phyloP scores from a whole-genome alignment of 1,140 invertebrate species.

The Papilio aristodemus region DNA sequence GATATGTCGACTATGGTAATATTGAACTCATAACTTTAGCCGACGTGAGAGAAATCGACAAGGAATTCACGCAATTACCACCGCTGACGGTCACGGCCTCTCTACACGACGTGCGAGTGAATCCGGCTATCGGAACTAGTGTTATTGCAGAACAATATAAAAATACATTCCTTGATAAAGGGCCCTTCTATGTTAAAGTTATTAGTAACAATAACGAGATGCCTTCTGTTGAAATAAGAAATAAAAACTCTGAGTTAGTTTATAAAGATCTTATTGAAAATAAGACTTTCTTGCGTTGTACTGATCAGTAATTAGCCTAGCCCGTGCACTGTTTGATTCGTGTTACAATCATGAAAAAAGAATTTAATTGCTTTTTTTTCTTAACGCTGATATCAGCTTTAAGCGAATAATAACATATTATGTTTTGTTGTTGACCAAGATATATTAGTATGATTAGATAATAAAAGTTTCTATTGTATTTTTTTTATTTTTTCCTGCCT shows the following conservation, averaged over 20 bases:
- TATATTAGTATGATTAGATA: not conserved
- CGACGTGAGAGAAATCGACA: slow-evolving; percentile 60
- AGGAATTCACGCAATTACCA: slow-evolving; percentile 56
- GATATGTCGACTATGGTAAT: slow-evolving; percentile 74
- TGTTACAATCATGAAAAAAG: not conserved
- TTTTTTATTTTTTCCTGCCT: no score
- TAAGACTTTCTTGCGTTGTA: slow-evolving; percentile 45
- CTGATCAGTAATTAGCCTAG: not conserved
- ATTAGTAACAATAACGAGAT: slow-evolving; percentile 44
- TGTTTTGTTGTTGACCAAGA: not conserved
- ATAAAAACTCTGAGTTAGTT: slow-evolving; percentile 51
- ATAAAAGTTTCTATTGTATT: no score
- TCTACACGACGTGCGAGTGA: slow-evolving; percentile 54
- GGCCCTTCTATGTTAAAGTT: slow-evolving; percentile 56
- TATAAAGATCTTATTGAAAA: slow-evolving; percentile 58
- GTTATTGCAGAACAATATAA: slow-evolving; percentile 45
- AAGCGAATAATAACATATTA: no score
- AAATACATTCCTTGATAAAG: slow-evolving; percentile 60
- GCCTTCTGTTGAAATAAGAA: slow-evolving; percentile 56
- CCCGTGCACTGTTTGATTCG: not conserved
- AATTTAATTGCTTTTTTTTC: slow-evolving; percentile 5
- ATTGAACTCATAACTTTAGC: slow-evolving; percentile 53
- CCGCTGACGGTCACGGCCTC: slow-evolving; percentile 53
- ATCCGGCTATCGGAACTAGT: slow-evolving; percentile 49
- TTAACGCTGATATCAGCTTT: not conserved